phyloP scores from a whole-genome alignment of 64 coral and sea anemone genomes.

The Montipora sp. region DNA sequence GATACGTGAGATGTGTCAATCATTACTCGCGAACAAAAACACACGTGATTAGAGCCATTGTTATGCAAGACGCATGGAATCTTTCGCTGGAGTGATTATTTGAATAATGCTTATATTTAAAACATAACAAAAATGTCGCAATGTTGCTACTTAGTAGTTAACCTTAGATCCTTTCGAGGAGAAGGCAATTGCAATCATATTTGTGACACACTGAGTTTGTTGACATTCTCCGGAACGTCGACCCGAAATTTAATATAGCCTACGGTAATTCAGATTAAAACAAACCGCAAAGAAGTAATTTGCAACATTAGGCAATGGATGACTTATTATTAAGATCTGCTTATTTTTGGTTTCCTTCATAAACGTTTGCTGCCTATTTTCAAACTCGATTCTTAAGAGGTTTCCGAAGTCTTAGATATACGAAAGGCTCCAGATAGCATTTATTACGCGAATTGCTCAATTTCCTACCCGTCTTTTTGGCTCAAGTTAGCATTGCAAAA shows the following conservation, averaged over 20 bases:
- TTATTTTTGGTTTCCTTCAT: neutral
- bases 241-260: conserved; percentile 36
- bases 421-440: too few relatives aligned
- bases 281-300: conserved; percentile 60
- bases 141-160: conserved; percentile 18
- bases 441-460: neutral
- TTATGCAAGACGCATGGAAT: conserved; percentile 35
- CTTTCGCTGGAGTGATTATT: conserved; percentile 50
- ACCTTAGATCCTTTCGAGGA: neutral
- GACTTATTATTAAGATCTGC: neutral
- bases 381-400: neutral
- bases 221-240: neutral
- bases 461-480: conserved; percentile 3
- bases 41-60: conserved; percentile 45
- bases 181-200: neutral
- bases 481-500: conserved; percentile 20
- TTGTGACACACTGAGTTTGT: neutral
- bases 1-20: conserved; percentile 49
- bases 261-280: conserved; percentile 47
- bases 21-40: conserved; percentile 50
- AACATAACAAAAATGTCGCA: conserved; percentile 19
- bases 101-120: conserved; percentile 41
- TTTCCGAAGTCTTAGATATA: too few relatives aligned
- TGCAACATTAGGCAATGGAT: conserved; percentile 33
- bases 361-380: neutral